Conservation (phyloP, 2,797 vertebrate genomes). For the Bovichtus variegatus region DNA sequence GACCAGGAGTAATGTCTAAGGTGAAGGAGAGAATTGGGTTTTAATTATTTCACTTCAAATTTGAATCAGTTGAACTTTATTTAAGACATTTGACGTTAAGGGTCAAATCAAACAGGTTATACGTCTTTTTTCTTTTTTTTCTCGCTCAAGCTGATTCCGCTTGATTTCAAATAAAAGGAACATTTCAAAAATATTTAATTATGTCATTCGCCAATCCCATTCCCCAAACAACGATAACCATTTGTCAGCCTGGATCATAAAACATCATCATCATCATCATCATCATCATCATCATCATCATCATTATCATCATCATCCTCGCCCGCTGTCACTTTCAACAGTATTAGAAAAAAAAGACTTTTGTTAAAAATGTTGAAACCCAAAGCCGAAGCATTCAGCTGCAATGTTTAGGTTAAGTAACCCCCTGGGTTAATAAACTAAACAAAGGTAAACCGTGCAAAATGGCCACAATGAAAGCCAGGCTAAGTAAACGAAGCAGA, state of each 20-base stretch:
- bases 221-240: constrained; percentile 66
- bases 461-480: constrained; percentile 98
- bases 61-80: not conserved
- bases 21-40: not conserved
- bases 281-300: too few relatives aligned
- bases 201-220: constrained; percentile 48
- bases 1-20: not conserved
- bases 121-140: constrained; percentile 1
- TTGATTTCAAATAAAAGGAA: constrained; percentile 15
- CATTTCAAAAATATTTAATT: not conserved
- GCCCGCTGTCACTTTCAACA: constrained; percentile 87
- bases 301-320: constrained; percentile 87
- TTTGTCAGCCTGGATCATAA: constrained; percentile 87
- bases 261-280: too few relatives aligned
- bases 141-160: not conserved
- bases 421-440: constrained; percentile 98
- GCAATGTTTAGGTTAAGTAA: constrained; percentile 97
- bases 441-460: constrained; percentile 98
- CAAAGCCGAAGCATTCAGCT: constrained; percentile 90
- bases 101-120: not conserved
- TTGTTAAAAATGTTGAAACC: constrained; percentile 90
- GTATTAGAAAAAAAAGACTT: constrained; percentile 86
- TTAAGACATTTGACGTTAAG: not conserved
- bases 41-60: not conserved
- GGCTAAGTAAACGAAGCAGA: constrained; percentile 96